Evolutionary conservation across 2,113 vertebrate species (phyloP), one percentile per base, ranked within the genome.

Genomic region (Polyodon spathula): DNA sequence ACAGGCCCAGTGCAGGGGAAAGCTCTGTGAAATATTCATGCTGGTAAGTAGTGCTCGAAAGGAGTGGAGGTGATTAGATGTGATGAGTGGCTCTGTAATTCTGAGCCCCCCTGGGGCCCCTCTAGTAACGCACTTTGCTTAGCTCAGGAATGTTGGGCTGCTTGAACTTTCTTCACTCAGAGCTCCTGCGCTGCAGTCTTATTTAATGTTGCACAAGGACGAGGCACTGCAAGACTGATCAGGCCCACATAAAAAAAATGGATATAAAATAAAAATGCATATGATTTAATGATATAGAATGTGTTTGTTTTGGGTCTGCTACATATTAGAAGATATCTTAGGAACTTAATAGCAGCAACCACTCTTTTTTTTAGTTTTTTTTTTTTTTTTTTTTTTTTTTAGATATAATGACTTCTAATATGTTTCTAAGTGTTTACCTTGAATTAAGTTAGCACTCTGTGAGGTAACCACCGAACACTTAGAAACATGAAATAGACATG

Each of bases 11-110:
- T 17, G 54, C 44, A 8, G 44, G 46, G 65, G 50, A 50, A 39
- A 54, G 62, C 54, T 55, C 44, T 55, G 63, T 75, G 46, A 72
- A 75, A 68, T 71, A 73, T 76, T 76, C 63, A 76, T 65, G 17
- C 48, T 43, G 58, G 55, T 71, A 71, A 76, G 73, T 71, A 66
- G 64, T 53, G 52, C 55, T 56, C 54, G 60, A 44, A 39, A 8
- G 10, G n/a, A 53, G 61, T 39, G 58, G 52, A 15, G 61, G 41
- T 67, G 66, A 76, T 67, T 50, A 41, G 65, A 71, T 56, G 59
- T 14, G 71, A 73, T 60, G 73, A 56, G 61, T 60, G 38, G 54
- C 40, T 56, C 56, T 58, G 60, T 54, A 59, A 60, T 37, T 41
- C 11, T 11, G 44, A 42, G 57, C 59, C 15, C 66, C 59, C 10